These are phyloP conservation scores for Hystrix brachyura DNA, from an alignment of 2,113 vertebrate species.

Conservation along the genomic window DNA sequence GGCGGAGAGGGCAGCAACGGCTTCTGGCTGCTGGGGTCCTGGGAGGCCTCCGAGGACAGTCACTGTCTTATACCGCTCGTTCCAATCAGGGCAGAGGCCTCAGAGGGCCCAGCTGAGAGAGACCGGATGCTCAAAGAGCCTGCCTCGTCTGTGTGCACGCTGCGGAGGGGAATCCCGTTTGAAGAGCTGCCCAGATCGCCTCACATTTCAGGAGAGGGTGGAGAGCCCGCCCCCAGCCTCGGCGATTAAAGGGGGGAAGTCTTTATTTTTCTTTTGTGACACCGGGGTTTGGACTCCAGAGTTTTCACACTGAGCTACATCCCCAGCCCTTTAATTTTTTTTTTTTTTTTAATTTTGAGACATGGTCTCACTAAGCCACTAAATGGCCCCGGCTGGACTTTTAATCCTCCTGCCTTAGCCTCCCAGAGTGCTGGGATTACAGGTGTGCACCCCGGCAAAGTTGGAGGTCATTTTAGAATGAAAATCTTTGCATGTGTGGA, in stretches of 20 bases:
- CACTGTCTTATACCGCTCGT: conserved; percentile 60
- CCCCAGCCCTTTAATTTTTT: neutral
- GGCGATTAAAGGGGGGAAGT: neutral
- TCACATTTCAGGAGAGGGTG: neutral
- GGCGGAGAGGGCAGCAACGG: neutral
- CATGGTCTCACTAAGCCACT: too few species aligned
- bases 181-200: neutral
- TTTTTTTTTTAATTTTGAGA: neutral
- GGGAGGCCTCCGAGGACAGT: conserved; percentile 27
- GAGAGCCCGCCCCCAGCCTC: neutral
- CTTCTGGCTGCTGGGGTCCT: conserved; percentile 62
- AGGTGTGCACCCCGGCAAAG: neutral
- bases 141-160: neutral
- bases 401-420: too few species aligned
- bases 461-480: neutral
- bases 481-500: neutral
- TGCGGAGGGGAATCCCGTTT: neutral
- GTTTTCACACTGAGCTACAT: neutral
- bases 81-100: conserved; percentile 65
- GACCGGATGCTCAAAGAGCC: neutral
- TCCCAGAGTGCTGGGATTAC: too few species aligned
- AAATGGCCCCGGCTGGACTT: too few species aligned
- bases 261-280: neutral
- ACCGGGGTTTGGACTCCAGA: neutral
- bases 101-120: conserved; percentile 29